Conservation (phyloP, 2,888 invertebrate species). For the Ashinkailepas kermadecensis region DNA sequence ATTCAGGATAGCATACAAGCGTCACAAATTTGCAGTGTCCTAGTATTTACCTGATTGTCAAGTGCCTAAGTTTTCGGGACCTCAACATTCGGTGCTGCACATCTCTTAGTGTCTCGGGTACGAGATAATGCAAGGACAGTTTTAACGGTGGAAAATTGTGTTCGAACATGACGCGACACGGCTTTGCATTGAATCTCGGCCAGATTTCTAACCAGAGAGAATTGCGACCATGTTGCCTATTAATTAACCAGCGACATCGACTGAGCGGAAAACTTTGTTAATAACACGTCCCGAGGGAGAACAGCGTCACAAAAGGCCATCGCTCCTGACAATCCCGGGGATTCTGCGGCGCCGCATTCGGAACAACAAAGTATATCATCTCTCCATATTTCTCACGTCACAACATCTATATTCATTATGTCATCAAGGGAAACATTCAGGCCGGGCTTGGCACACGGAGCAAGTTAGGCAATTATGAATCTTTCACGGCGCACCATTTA, state of each 20-base stretch:
- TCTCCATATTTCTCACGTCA: background rate
- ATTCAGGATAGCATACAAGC: too few relatives aligned
- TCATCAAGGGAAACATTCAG: conserved; percentile 6
- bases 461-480: conserved; percentile 21
- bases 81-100: too few relatives aligned
- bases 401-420: conserved; percentile 15
- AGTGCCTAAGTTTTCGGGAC: too few relatives aligned
- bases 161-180: too few relatives aligned
- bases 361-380: background rate
- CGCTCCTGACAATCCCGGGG: background rate
- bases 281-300: background rate
- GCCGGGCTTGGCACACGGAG: conserved; percentile 3
- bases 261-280: background rate
- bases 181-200: too few relatives aligned
- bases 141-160: too few relatives aligned
- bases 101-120: too few relatives aligned
- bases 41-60: too few relatives aligned
- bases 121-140: too few relatives aligned
- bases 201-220: too few relatives aligned
- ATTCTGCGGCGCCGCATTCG: background rate
- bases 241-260: background rate
- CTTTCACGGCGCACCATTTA: background rate
- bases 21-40: too few relatives aligned
- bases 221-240: too few relatives aligned
- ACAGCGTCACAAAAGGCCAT: background rate